A percentile compares a stretch with the other conserved stretches of the same genome.
phyloP scores from a whole-genome alignment of 2,888 invertebrate species.

The Magallana nippona region DNA sequence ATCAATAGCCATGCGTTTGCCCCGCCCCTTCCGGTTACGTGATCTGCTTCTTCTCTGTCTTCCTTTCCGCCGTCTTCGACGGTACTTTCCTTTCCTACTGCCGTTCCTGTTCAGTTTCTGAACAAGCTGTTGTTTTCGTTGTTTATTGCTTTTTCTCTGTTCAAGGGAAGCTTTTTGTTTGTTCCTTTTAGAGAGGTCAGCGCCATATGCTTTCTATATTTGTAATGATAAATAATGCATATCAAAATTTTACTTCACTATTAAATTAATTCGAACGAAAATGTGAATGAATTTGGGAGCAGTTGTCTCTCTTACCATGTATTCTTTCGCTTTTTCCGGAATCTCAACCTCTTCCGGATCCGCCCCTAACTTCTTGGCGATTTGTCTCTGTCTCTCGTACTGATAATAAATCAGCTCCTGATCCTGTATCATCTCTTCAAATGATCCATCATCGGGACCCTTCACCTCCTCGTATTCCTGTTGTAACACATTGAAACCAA shows the following conservation, averaged over 20 bases:
- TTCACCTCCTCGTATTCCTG: conserved; percentile 18
- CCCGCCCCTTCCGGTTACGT: conserved; percentile 31
- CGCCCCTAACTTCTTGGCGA: conserved; percentile 34
- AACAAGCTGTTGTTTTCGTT: background rate
- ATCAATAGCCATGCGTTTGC: conserved; percentile 49
- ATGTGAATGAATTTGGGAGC: background rate
- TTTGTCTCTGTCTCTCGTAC: conserved; percentile 38
- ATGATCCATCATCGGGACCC: background rate
- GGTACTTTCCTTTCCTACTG: conserved; percentile 7
- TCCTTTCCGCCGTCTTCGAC: background rate
- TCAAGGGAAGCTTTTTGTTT: background rate
- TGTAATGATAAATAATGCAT: too few species aligned
- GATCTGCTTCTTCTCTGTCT: background rate
- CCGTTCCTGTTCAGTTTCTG: background rate
- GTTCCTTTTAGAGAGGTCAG: background rate
- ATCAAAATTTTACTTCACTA: too few species aligned
- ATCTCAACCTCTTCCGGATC: conserved; percentile 38
- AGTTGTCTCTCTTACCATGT: conserved; percentile 35
- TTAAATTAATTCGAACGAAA: background rate
- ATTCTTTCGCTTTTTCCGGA: conserved; percentile 36
- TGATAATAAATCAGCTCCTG: conserved; percentile 37
- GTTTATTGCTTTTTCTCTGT: conserved; percentile 10
- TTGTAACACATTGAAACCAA: background rate
- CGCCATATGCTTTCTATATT: background rate
- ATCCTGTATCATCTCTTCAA: conserved; percentile 34